Conservation (phyloP, 2,888 invertebrate genomes). For the Erebia ligea region DNA sequence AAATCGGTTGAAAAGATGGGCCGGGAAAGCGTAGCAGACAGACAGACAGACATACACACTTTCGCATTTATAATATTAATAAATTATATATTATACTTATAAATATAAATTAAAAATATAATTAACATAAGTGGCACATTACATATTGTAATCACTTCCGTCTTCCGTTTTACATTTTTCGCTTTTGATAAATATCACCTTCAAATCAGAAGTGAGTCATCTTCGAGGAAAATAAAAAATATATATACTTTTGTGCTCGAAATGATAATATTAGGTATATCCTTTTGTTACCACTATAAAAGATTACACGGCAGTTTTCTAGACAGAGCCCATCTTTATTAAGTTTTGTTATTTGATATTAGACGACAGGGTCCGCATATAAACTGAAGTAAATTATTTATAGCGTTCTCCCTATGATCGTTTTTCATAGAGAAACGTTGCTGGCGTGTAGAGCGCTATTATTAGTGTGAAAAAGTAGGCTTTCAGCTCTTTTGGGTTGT, state of each 20-base stretch:
- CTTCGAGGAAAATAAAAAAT: no score
- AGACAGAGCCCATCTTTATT: conserved; percentile 26
- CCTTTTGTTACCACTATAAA: neutral
- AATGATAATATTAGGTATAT: neutral
- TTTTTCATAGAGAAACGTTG: conserved; percentile 35
- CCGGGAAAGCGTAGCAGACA: no score
- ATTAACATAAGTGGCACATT: no score
- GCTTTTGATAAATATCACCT: no score
- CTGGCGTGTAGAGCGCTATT: conserved; percentile 27
- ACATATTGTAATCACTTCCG: no score
- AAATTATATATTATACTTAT: no score
- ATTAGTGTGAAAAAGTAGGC: conserved; percentile 28
- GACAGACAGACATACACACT: no score
- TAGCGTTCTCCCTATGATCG: conserved; percentile 29
- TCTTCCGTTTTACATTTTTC: no score
- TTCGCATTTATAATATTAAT: no score
- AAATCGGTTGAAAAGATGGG: no score
- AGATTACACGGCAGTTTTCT: conserved; percentile 11
- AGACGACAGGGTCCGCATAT: conserved; percentile 28
- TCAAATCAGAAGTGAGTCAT: no score
- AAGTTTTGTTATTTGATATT: conserved; percentile 33
- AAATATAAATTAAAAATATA: no score
- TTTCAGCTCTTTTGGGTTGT: conserved; percentile 4
- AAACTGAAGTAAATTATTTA: conserved; percentile 33
- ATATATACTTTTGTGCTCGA: neutral